phyloP scores from a whole-genome alignment of 2,888 invertebrate genomes.

The Mythimna ferrago region DNA sequence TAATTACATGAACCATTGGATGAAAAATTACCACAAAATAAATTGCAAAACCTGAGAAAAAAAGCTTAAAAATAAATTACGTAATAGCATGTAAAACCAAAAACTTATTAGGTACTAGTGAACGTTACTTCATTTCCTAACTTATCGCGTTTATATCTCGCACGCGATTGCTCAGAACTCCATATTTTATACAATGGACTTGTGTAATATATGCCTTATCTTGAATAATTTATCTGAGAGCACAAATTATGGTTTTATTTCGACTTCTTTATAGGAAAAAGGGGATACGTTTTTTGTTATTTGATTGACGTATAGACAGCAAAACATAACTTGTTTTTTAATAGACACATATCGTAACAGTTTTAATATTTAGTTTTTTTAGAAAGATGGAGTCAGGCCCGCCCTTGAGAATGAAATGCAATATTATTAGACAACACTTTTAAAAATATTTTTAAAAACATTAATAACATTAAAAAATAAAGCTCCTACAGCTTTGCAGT shows the following conservation, averaged over 20 bases:
- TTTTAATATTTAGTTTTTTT: no score
- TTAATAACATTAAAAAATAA: no score
- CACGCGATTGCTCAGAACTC: slow-evolving; percentile 51
- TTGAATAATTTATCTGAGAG: slow-evolving; percentile 29
- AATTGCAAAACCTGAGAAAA: slow-evolving; percentile 21
- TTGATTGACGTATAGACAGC: background rate
- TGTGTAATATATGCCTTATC: slow-evolving; percentile 39
- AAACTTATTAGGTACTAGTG: slow-evolving; percentile 24
- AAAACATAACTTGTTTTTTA: no score
- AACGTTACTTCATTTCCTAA: slow-evolving; percentile 39
- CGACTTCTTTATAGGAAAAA: background rate
- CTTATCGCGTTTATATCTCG: slow-evolving; percentile 36
- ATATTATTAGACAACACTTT: no score
- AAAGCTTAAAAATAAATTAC: slow-evolving; percentile 37
- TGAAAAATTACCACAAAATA: slow-evolving; percentile 22
- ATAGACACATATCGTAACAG: no score
- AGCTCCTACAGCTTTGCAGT: no score
- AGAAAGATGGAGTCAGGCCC: no score
- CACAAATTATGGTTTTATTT: slow-evolving; percentile 23
- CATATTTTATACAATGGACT: slow-evolving; percentile 7
- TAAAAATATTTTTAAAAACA: no score
- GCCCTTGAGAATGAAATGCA: no score
- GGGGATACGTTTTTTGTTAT: slow-evolving; percentile 10
- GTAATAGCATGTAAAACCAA: slow-evolving; percentile 37
- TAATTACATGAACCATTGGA: slow-evolving; percentile 5